phyloP scores from a whole-genome alignment of 2,797 vertebrate genomes.

The Amniataba percoides region DNA sequence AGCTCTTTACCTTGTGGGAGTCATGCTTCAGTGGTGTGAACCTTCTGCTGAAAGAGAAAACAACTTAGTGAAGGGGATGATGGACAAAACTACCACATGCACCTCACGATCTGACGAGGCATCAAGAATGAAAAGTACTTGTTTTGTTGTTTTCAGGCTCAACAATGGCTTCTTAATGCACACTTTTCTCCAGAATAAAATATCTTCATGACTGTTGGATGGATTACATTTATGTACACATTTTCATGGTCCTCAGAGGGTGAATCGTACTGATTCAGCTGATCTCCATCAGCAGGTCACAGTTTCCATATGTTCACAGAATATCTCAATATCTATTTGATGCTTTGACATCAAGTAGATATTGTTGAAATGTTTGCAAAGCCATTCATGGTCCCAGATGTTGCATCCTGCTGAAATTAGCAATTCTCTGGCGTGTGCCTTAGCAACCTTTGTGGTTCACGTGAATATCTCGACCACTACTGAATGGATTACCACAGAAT shows the following conservation, averaged over 20 bases:
- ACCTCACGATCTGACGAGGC: slow-evolving; percentile 7
- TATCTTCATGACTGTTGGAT: not conserved
- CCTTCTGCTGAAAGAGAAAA: slow-evolving; percentile 4
- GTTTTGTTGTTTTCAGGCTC: not conserved
- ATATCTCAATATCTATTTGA: not conserved
- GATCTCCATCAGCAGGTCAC: not conserved
- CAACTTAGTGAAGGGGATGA: not conserved
- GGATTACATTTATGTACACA: not conserved
- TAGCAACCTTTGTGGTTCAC: not conserved
- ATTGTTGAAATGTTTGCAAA: not conserved
- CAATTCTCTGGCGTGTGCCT: not conserved
- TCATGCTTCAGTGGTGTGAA: slow-evolving; percentile 7
- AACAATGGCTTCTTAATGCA: not conserved
- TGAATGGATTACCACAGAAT: not conserved
- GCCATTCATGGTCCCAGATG: not conserved
- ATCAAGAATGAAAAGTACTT: not conserved
- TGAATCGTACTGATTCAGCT: not conserved
- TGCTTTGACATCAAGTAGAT: not conserved
- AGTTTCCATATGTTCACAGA: not conserved
- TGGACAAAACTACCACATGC: not conserved
- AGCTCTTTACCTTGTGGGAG: not conserved
- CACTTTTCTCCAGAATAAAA: not conserved
- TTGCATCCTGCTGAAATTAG: not conserved
- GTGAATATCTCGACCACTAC: not conserved
- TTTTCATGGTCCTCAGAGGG: not conserved